Evolutionary conservation across 2,797 vertebrate species (phyloP).

Genomic region (Eulemur mongoz): DNA sequence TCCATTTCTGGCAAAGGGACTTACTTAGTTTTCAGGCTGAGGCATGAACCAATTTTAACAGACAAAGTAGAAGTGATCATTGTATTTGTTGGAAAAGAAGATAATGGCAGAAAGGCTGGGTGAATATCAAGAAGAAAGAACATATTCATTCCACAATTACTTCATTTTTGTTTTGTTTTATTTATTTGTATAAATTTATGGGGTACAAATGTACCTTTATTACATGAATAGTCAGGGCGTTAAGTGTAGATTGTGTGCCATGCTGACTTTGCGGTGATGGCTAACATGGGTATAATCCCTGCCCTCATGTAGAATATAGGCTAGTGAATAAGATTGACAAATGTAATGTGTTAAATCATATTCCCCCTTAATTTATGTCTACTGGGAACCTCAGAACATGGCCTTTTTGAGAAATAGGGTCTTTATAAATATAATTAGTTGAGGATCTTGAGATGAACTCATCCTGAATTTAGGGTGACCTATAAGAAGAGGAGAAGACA

Average conservation of each 20-base stretch:
- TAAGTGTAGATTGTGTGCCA: background rate
- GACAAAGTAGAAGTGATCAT: background rate
- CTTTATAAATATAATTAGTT: background rate
- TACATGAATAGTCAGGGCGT: background rate
- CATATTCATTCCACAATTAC: background rate
- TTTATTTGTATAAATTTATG: background rate
- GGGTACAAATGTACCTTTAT: background rate
- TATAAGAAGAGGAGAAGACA: background rate
- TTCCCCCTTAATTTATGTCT: background rate
- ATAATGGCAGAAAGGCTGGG: background rate
- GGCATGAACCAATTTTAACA: slow-evolving; percentile 10
- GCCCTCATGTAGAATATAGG: background rate
- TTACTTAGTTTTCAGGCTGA: background rate
- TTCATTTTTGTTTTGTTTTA: background rate
- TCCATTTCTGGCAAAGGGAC: background rate
- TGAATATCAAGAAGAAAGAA: background rate
- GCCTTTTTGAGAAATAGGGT: background rate
- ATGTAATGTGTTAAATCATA: background rate
- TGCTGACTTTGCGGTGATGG: background rate
- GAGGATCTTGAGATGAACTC: background rate
- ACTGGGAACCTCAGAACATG: background rate
- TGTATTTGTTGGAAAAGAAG: background rate
- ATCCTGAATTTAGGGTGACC: background rate
- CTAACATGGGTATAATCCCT: background rate
- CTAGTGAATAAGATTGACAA: background rate